Conservation (phyloP, 2,888 invertebrate species). For the Phragmatobia fuliginosa region DNA sequence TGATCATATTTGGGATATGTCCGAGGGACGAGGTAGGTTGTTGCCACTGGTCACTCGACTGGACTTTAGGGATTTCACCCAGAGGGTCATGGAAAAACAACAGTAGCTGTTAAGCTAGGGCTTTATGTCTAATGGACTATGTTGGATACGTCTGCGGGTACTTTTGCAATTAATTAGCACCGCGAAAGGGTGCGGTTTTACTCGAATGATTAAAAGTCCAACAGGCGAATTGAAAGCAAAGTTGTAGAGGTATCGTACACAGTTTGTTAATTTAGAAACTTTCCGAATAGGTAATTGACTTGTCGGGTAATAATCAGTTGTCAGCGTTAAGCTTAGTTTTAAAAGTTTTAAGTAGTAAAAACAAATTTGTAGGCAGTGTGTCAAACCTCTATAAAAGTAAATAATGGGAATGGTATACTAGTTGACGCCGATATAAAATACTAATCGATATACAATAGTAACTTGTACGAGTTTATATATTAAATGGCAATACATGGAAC, state of each 20-base stretch:
- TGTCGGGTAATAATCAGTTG: not conserved
- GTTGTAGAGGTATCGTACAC: constrained; percentile 31
- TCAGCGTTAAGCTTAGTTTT: not conserved
- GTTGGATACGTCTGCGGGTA: constrained; percentile 65
- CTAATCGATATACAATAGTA: not conserved
- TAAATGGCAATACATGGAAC: too few species aligned
- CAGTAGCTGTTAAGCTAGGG: constrained; percentile 70
- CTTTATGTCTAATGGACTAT: constrained; percentile 81
- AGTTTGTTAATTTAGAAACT: constrained; percentile 38
- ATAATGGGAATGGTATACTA: not conserved
- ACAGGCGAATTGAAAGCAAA: constrained; percentile 54
- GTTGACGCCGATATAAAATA: not conserved
- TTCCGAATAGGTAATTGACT: constrained; percentile 25
- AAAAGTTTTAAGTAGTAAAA: not conserved
- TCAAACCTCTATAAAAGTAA: not conserved
- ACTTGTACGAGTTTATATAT: not conserved
- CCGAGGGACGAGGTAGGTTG: constrained; percentile 40
- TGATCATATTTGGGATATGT: constrained; percentile 29
- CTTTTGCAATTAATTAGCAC: constrained; percentile 80
- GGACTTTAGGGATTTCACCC: constrained; percentile 76
- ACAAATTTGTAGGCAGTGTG: not conserved
- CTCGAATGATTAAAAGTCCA: constrained; percentile 57
- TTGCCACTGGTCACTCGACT: constrained; percentile 58
- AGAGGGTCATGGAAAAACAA: constrained; percentile 76
- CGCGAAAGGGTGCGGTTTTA: constrained; percentile 62